These are phyloP conservation scores for Andricus grossulariae DNA, from an alignment of 1,140 invertebrate genomes.

Conservation along the genomic window DNA sequence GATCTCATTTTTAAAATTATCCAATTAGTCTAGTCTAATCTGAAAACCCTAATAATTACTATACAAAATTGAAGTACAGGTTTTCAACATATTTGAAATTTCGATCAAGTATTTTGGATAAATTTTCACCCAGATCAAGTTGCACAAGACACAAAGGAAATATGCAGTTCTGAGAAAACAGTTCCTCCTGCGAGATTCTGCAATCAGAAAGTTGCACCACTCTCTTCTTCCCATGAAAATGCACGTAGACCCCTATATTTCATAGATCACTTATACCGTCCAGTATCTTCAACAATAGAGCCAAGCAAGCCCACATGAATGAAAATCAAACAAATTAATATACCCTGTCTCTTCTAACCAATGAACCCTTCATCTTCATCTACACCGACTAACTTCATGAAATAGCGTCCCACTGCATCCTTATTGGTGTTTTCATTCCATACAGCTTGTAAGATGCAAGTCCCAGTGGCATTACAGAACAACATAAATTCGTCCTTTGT, in stretches of 20 bases:
- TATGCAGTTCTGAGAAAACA: background rate
- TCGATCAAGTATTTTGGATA: too few species aligned
- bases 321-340: background rate
- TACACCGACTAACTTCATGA: background rate
- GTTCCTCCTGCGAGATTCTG: background rate
- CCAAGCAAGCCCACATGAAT: background rate
- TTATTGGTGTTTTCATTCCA: constrained; percentile 18
- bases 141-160: too few species aligned
- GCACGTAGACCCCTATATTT: background rate
- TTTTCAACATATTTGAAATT: too few species aligned
- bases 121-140: too few species aligned
- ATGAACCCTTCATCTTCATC: constrained; percentile 23
- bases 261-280: background rate
- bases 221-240: background rate
- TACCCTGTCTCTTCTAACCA: constrained; percentile 2
- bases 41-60: too few species aligned
- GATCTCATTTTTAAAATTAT: too few species aligned
- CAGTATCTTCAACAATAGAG: constrained; percentile 14
- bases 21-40: too few species aligned
- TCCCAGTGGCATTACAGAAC: constrained; percentile 3
- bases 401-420: constrained; percentile 14
- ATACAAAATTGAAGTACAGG: too few species aligned
- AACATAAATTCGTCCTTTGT: constrained; percentile 32
- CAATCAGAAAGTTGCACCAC: background rate
- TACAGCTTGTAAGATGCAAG: constrained; percentile 20